Conservation (phyloP, 2,888 invertebrate species). For the Baronia brevicornis region DNA sequence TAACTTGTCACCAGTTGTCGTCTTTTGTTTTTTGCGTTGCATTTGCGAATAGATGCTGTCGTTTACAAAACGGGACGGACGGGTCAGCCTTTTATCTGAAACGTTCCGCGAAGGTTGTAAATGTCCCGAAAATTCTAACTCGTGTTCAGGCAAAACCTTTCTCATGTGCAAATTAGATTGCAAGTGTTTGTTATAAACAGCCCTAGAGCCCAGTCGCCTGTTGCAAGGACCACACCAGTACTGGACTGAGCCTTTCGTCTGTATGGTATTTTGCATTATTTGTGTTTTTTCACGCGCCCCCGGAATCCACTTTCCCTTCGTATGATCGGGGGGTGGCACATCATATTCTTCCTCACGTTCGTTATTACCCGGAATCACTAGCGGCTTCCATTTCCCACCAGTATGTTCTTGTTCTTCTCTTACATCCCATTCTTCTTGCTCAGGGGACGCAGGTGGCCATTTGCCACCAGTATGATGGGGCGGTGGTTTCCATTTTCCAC, state of each 20-base stretch:
- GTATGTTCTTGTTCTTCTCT: conserved; percentile 69
- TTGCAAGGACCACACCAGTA: conserved; percentile 90
- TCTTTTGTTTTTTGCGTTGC: conserved; percentile 33
- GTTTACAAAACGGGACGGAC: conserved; percentile 51
- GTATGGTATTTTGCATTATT: conserved; percentile 70
- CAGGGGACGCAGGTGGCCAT: conserved; percentile 64
- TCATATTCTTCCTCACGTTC: conserved; percentile 69
- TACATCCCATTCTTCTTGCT: conserved; percentile 74
- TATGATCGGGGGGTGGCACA: conserved; percentile 81
- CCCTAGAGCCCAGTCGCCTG: conserved; percentile 81
- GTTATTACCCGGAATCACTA: conserved; percentile 42
- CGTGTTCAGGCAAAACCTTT: conserved; percentile 79
- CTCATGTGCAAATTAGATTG: conserved; percentile 83
- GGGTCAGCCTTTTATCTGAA: conserved; percentile 42
- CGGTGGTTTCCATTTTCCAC: conserved; percentile 85
- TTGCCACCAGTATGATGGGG: conserved; percentile 65
- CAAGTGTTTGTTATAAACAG: conserved; percentile 85
- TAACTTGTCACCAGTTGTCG: conserved; percentile 23
- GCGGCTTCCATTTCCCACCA: conserved; percentile 80
- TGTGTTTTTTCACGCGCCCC: conserved; percentile 74
- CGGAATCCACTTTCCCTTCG: conserved; percentile 89
- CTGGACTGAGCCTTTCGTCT: conserved; percentile 71
- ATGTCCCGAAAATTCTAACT: conserved; percentile 78
- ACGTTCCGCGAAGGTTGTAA: conserved; percentile 43
- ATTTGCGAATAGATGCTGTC: conserved; percentile 41